Base-by-base conservation (phyloP, 2,113 vertebrate genomes). In the Theristicus caerulescens region DNA sequence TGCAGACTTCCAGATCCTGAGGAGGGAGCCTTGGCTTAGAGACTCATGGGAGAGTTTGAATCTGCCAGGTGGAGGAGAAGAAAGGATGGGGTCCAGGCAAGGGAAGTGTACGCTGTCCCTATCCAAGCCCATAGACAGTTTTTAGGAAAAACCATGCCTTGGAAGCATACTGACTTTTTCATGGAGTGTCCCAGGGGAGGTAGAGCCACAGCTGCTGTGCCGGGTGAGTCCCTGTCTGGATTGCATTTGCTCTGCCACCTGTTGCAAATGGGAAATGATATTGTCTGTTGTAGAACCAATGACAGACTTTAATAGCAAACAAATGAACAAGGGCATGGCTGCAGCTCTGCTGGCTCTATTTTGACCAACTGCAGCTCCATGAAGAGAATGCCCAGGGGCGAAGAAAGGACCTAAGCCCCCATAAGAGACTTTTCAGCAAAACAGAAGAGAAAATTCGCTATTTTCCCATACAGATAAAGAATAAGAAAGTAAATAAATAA, bases 231-330 rank as follows among this genome's bases (percentile, higher is more conserved):
- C 70, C 74, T 88, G 87, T 31, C 76, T 70, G 74, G 71, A 32
- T 44, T 74, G 46, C 96, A 90, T 90, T 95, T 96, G 90, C 59
- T 96, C 29, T 1, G 0, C 85, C 95, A 95, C 96, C 90, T 96
- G 93, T 95, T 90, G 64, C 55, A 58, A 86, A 81, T 51, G 67
- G 70, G 67, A 83, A 94, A 72, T 95, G 66, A n/a, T 51, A 90
- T 46, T 88, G 62, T 82, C 79, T 94, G 16, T 92, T 88, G 88
- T 86, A 70, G 55, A 95, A 86, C 32, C 26, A 55, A 20, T 1
- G 21, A 59, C 61, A 79, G 91, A 36, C 36, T 89, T 93, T 11
- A 91, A 67, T 25, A 82, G 65, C 65, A 79, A 87, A 46, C 24
- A 79, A 77, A 91, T 54, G 77, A 78, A 57, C 64, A 74, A 71